Conservation (phyloP, 2,797 vertebrate genomes). For the Perodicticus potto region DNA sequence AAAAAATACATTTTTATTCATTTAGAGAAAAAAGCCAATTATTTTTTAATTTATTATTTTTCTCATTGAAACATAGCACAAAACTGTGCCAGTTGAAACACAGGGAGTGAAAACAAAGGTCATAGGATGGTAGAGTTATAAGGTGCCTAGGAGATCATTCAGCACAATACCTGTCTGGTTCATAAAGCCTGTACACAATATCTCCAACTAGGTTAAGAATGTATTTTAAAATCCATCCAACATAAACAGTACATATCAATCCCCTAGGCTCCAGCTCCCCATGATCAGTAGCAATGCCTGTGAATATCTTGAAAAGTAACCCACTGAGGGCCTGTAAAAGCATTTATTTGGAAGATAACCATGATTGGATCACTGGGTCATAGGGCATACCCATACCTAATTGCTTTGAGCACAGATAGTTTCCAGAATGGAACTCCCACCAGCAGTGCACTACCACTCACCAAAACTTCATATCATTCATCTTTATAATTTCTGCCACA, state of each 20-base stretch:
- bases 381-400: not conserved
- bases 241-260: not conserved
- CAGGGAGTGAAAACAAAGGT: not conserved
- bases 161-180: not conserved
- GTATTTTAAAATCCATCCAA: not conserved
- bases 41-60: not conserved
- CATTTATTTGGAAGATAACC: not conserved
- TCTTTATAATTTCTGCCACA: not conserved
- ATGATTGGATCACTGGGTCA: not conserved
- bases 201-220: not conserved
- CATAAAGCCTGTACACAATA: not conserved
- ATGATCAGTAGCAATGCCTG: not conserved
- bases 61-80: not conserved
- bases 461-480: not conserved
- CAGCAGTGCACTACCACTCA: not conserved
- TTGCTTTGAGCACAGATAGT: not conserved
- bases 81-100: not conserved
- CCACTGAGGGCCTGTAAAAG: not conserved
- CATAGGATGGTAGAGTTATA: not conserved
- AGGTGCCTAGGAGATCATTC: not conserved
- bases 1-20: not conserved
- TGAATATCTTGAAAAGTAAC: not conserved
- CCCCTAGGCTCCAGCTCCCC: not conserved
- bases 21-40: not conserved
- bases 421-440: not conserved